These are phyloP conservation scores for Ceratothoa steindachneri DNA, from an alignment of 2,888 invertebrate species.

Conservation along the genomic window DNA sequence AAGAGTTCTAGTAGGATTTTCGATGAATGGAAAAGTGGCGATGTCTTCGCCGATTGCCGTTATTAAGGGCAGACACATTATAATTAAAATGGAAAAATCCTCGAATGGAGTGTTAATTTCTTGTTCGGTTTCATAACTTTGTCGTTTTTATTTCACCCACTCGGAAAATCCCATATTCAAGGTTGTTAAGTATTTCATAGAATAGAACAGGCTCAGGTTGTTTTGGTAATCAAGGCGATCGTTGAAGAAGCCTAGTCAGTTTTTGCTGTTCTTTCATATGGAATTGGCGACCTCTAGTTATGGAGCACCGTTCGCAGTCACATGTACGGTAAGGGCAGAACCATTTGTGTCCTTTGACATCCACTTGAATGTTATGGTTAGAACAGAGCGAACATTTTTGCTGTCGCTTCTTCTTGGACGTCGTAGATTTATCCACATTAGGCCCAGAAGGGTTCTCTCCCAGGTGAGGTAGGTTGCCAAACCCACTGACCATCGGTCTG, in stretches of 20 bases:
- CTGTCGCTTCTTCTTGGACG: neutral
- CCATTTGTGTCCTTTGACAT: constrained; percentile 41
- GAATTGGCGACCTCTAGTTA: constrained; percentile 29
- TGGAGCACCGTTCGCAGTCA: constrained; percentile 32
- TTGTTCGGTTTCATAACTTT: too few species aligned
- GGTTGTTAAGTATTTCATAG: too few species aligned
- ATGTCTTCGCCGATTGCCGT: too few species aligned
- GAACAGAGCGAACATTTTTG: constrained; percentile 28
- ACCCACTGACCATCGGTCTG: neutral
- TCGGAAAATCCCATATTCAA: too few species aligned
- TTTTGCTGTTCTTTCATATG: constrained; percentile 37
- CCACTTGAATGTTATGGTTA: constrained; percentile 26
- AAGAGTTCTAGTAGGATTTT: too few species aligned
- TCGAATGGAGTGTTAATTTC: too few species aligned
- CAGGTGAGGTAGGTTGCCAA: neutral
- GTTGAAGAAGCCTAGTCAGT: constrained; percentile 27
- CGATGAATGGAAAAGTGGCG: too few species aligned
- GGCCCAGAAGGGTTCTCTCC: neutral
- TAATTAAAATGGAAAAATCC: too few species aligned
- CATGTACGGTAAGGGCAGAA: constrained; percentile 28
- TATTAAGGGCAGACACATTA: too few species aligned
- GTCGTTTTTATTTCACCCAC: too few species aligned
- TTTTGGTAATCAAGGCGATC: neutral
- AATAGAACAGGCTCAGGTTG: too few species aligned
- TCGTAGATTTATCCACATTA: neutral